Conservation (phyloP, 2,888 invertebrate genomes). For the Lottia gigantea region DNA sequence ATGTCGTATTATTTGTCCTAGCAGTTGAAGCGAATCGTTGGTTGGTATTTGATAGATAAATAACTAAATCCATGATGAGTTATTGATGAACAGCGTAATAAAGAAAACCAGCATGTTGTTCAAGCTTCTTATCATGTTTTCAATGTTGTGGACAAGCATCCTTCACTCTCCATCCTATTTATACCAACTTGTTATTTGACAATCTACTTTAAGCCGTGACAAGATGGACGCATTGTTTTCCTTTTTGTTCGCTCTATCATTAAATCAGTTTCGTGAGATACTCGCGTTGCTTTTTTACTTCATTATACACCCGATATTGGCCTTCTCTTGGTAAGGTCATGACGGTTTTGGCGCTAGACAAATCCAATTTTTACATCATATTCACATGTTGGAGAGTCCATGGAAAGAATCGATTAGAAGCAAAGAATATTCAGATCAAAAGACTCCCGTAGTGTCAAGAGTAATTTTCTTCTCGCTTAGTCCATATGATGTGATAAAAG, state of each 20-base stretch:
- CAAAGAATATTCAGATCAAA: constrained; percentile 24
- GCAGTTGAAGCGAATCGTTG: not conserved
- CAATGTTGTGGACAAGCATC: not conserved
- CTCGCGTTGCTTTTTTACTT: constrained; percentile 7
- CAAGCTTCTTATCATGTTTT: not conserved
- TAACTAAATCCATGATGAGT: constrained; percentile 6
- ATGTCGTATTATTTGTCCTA: not conserved
- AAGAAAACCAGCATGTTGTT: not conserved
- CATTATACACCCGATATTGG: constrained; percentile 13
- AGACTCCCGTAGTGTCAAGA: constrained; percentile 13
- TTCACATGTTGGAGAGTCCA: constrained; percentile 20
- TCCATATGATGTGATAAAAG: constrained; percentile 24
- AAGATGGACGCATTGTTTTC: constrained; percentile 19
- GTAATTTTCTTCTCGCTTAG: constrained; percentile 21
- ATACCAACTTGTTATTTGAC: constrained; percentile 13
- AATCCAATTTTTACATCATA: constrained; percentile 27
- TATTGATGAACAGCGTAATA: constrained; percentile 5
- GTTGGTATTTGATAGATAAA: constrained; percentile 6
- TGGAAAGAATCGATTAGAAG: constrained; percentile 22
- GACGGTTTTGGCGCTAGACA: constrained; percentile 22
- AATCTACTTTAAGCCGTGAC: constrained; percentile 14
- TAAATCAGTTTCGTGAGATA: constrained; percentile 16
- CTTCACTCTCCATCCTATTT: constrained; percentile 19
- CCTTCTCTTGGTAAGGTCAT: constrained; percentile 13
- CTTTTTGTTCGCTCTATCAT: constrained; percentile 11